Conservation (phyloP, 2,888 invertebrate genomes). For the Cataglyphis livida region DNA sequence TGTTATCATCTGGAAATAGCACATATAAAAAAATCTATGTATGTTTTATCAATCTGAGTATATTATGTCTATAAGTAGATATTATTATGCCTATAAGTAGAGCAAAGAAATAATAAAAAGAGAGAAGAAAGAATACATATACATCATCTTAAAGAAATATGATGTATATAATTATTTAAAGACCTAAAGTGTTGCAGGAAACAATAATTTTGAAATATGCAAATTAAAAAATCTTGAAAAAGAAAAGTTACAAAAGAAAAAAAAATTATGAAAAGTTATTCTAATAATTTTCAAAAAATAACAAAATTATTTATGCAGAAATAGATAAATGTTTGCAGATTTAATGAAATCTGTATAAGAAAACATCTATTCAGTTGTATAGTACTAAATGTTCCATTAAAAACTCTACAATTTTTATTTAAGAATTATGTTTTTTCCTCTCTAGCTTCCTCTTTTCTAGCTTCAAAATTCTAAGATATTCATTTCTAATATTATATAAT, state of each 20-base stretch:
- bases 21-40: slow-evolving; percentile 18
- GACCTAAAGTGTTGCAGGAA: background rate
- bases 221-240: background rate
- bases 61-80: background rate
- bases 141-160: background rate
- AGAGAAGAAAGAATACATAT: background rate
- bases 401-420: background rate
- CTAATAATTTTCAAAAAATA: background rate
- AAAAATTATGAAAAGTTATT: background rate
- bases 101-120: slow-evolving; percentile 6
- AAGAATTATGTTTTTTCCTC: background rate
- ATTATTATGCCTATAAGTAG: background rate
- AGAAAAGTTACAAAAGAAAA: background rate
- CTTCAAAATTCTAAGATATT: background rate
- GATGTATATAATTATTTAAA: background rate
- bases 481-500: slow-evolving; percentile 7
- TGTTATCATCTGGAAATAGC: slow-evolving; percentile 92
- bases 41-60: slow-evolving; percentile 5
- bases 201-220: background rate
- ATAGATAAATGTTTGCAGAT: background rate
- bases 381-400: background rate
- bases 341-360: background rate
- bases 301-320: background rate
- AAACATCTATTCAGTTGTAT: too few species aligned
- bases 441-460: background rate